A percentile compares a stretch with the other conserved stretches of the same genome.
phyloP scores from a whole-genome alignment of 35 echinoderm and acorn worm species.

The Eucidaris tribuloides region DNA sequence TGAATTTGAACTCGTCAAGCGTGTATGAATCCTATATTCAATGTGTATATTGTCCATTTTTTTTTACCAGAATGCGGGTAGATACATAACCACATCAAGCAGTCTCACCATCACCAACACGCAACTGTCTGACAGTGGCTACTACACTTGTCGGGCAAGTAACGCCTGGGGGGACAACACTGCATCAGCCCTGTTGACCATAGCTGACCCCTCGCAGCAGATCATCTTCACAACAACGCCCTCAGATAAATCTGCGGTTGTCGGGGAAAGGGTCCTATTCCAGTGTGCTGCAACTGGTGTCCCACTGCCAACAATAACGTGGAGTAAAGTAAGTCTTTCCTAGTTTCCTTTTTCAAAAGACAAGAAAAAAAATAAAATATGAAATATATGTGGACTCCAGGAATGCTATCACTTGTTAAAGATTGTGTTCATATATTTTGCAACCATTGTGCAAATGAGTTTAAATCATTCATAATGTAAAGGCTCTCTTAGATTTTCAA shows the following conservation, averaged over 20 bases:
- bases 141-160: conserved; percentile 76
- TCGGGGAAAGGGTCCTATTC: conserved; percentile 73
- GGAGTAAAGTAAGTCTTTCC: conserved; percentile 70
- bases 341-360: too few species aligned
- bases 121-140: conserved; percentile 65
- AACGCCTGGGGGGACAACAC: conserved; percentile 90
- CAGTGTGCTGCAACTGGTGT: conserved; percentile 62
- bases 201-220: conserved; percentile 43
- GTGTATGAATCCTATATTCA: neutral
- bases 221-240: conserved; percentile 63
- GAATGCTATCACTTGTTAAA: too few species aligned
- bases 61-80: conserved; percentile 41
- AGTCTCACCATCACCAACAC: conserved; percentile 60
- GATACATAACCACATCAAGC: conserved; percentile 39
- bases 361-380: too few species aligned
- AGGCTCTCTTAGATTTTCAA: too few species aligned
- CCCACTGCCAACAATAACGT: conserved; percentile 62
- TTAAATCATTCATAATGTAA: too few species aligned
- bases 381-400: too few species aligned
- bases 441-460: too few species aligned
- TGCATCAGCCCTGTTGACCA: conserved; percentile 62
- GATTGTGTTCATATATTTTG: too few species aligned
- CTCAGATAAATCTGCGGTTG: conserved; percentile 53
- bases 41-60: neutral
- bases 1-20: neutral